phyloP scores from a whole-genome alignment of 1,140 invertebrate genomes.

The Pemphigus obesinymphae region DNA sequence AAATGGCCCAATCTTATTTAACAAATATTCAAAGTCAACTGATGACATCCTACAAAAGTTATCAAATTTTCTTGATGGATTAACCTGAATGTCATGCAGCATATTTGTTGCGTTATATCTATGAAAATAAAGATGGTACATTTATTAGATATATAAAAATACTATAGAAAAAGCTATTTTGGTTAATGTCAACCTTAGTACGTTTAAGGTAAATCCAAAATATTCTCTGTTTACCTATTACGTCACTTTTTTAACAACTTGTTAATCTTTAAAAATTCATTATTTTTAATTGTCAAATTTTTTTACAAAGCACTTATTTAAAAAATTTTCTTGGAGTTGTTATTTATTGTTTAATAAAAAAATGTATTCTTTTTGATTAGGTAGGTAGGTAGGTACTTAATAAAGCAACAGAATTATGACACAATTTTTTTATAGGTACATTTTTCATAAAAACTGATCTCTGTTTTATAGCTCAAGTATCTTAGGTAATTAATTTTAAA shows the following conservation, averaged over 20 bases:
- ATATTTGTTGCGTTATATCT: not conserved
- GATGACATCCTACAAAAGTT: constrained; percentile 44
- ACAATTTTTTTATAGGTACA: too few relatives aligned
- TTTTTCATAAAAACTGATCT: too few relatives aligned
- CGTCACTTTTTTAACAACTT: not conserved
- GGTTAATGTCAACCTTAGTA: too few relatives aligned
- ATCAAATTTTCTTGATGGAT: not conserved
- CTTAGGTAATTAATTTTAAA: too few relatives aligned
- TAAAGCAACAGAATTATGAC: not conserved
- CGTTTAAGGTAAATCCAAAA: too few relatives aligned
- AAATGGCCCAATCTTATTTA: not conserved
- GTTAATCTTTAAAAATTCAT: not conserved
- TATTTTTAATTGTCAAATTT: not conserved
- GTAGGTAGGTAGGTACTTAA: too few relatives aligned
- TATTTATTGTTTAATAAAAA: not conserved
- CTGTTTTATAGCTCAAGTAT: too few relatives aligned
- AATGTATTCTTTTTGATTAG: not conserved
- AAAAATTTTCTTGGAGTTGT: too few relatives aligned
- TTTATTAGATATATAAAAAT: not conserved
- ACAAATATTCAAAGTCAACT: not conserved
- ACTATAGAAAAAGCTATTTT: too few relatives aligned
- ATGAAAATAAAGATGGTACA: not conserved
- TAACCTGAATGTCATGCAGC: not conserved
- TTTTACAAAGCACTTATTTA: not conserved
- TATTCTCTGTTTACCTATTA: not conserved